Evolutionary conservation across 2,888 invertebrate species (phyloP).

Genomic region (Leucophora obtusa): DNA sequence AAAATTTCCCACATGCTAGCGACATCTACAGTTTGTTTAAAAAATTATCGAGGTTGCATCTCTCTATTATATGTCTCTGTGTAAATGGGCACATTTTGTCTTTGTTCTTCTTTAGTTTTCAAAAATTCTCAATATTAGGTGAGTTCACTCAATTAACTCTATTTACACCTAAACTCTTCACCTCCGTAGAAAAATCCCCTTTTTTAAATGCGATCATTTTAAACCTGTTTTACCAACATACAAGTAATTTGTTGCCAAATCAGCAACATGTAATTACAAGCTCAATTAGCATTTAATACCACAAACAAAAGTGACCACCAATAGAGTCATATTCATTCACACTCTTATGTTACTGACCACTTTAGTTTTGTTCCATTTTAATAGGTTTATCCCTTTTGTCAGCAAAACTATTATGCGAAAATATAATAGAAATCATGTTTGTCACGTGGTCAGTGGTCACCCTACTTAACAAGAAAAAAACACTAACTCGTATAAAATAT

Average conservation of each 20-base stretch:
- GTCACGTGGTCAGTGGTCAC: background rate
- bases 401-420: background rate
- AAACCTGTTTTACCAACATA: background rate
- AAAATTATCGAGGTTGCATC: too few species aligned
- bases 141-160: too few species aligned
- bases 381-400: background rate
- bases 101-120: too few species aligned
- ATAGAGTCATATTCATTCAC: conserved; percentile 25
- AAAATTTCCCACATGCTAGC: too few species aligned
- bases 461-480: background rate
- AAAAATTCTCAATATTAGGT: too few species aligned
- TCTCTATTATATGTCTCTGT: too few species aligned
- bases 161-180: too few species aligned
- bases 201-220: background rate
- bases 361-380: background rate
- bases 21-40: too few species aligned
- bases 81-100: too few species aligned
- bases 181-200: background rate
- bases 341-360: conserved; percentile 3
- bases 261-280: background rate
- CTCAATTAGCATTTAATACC: background rate
- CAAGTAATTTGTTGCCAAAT: background rate
- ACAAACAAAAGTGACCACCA: conserved; percentile 27
- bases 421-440: background rate
- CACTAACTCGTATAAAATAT: background rate